These are phyloP conservation scores for Eutrigla gurnardus DNA, from an alignment of 2,797 vertebrate species.

Conservation along the genomic window DNA sequence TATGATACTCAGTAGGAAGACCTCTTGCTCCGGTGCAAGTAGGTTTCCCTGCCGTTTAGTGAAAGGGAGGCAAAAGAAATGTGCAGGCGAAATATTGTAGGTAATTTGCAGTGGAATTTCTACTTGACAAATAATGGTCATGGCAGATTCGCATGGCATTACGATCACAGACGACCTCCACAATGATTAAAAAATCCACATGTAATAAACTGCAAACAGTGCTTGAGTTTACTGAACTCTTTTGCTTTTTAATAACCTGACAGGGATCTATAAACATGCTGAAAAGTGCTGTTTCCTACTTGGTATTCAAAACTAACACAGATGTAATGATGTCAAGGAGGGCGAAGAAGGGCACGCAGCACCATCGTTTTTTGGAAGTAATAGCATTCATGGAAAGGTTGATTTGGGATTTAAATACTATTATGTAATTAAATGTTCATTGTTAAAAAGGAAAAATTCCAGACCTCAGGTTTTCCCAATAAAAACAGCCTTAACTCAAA, in stretches of 20 bases:
- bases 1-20: too few species aligned
- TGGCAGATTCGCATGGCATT: background rate
- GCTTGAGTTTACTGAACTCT: conserved; percentile 1
- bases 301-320: conserved; percentile 10
- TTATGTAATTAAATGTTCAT: conserved; percentile 21
- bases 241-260: conserved; percentile 8
- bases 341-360: background rate
- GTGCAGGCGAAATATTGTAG: background rate
- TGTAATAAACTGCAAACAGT: background rate
- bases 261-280: background rate
- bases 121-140: background rate
- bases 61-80: too few species aligned
- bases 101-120: background rate
- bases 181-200: background rate
- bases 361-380: conserved; percentile 15
- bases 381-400: conserved; percentile 5
- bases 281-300: conserved; percentile 1
- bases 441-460: conserved; percentile 13
- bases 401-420: conserved; percentile 8
- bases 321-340: conserved; percentile 14
- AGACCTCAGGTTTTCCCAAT: conserved; percentile 29
- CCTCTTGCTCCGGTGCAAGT: too few species aligned
- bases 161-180: background rate
- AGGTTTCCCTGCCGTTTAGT: too few species aligned
- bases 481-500: conserved; percentile 24